phyloP scores from a whole-genome alignment of 2,888 invertebrate genomes.

The Aphodius sticticus region DNA sequence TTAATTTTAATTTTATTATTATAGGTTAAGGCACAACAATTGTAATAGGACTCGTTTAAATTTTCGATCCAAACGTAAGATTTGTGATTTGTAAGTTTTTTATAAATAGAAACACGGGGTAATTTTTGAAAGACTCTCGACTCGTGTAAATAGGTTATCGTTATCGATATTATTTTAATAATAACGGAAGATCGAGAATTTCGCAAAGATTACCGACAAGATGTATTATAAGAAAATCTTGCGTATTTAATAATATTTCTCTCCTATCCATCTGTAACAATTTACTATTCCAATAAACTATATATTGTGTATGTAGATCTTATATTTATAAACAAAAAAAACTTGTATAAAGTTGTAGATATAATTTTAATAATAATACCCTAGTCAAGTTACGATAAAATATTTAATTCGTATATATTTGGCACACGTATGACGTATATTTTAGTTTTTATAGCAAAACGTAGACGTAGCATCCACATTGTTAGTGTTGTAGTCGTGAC shows the following conservation, averaged over 20 bases:
- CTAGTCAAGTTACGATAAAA: slow-evolving; percentile 42
- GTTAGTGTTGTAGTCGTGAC: slow-evolving; percentile 21
- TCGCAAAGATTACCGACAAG: not conserved
- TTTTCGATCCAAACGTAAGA: not conserved
- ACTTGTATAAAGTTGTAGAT: slow-evolving; percentile 50
- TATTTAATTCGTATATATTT: slow-evolving; percentile 44
- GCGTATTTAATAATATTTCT: not conserved
- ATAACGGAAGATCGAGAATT: not conserved
- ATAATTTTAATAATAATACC: slow-evolving; percentile 45
- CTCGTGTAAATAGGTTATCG: not conserved
- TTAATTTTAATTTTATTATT: not conserved
- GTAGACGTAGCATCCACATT: not conserved
- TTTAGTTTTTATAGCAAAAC: slow-evolving; percentile 11
- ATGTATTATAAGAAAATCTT: not conserved
- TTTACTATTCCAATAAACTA: slow-evolving; percentile 46
- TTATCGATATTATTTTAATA: not conserved
- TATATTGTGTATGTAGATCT: slow-evolving; percentile 46
- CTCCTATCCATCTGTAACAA: slow-evolving; percentile 39
- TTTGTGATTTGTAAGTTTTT: slow-evolving; percentile 21
- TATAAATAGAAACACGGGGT: not conserved
- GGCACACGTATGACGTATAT: slow-evolving; percentile 37
- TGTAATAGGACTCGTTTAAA: not conserved
- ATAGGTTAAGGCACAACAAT: not conserved
- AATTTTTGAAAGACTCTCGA: not conserved
- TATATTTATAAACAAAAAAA: slow-evolving; percentile 46